These are phyloP conservation scores for Harmothoe impar DNA, from an alignment of 2,888 invertebrate species.

Conservation along the genomic window DNA sequence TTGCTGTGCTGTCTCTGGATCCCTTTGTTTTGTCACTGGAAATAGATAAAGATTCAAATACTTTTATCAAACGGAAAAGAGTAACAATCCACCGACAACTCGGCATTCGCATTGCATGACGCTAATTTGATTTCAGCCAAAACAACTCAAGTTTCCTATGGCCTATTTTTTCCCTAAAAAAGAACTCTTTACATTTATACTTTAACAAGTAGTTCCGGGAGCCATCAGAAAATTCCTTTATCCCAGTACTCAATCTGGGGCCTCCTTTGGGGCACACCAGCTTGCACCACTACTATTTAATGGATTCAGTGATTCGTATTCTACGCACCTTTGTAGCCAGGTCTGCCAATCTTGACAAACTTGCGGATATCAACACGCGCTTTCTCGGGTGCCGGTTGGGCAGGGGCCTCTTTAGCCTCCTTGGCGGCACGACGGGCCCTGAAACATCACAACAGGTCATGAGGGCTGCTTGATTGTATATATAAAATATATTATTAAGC, in stretches of 20 bases:
- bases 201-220: too few species aligned
- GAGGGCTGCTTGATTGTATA: not conserved
- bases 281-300: too few species aligned
- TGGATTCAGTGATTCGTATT: not conserved
- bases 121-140: too few species aligned
- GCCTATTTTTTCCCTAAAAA: too few species aligned
- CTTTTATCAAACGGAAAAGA: not conserved
- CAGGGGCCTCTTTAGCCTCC: constrained; percentile 98
- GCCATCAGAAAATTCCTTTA: too few species aligned
- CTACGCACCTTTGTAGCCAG: constrained; percentile 91
- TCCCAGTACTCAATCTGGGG: too few species aligned
- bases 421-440: constrained; percentile 97
- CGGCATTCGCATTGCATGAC: too few species aligned
- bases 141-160: too few species aligned
- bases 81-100: not conserved
- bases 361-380: constrained; percentile 98
- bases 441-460: constrained; percentile 46
- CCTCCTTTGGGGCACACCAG: too few species aligned
- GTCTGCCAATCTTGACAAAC: constrained; percentile 99
- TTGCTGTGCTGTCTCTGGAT: constrained; percentile 97
- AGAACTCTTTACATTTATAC: too few species aligned
- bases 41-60: constrained; percentile 8
- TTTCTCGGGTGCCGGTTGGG: constrained; percentile 96
- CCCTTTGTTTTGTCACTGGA: constrained; percentile 96
- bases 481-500: not conserved